These are phyloP conservation scores for Adoxophyes honmai DNA, from an alignment of 1,140 invertebrate genomes.

Conservation along the genomic window DNA sequence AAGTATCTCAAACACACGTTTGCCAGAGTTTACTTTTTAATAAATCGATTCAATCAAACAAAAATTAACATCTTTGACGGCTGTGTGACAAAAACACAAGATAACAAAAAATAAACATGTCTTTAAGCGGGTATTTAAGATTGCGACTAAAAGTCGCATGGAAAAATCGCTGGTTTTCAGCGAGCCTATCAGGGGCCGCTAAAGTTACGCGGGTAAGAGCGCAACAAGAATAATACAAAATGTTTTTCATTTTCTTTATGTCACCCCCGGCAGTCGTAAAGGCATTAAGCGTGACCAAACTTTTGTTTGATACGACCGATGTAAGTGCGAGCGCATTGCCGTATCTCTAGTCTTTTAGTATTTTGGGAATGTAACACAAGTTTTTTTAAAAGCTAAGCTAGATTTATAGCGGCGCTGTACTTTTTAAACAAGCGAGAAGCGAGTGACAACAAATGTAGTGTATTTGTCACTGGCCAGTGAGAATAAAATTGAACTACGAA, in stretches of 20 bases:
- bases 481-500: no score
- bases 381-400: conserved; percentile 8
- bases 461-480: no score
- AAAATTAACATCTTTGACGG: no score
- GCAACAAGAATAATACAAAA: conserved; percentile 79
- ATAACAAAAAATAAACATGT: no score
- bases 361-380: conserved; percentile 21
- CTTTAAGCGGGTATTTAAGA: no score
- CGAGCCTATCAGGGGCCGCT: conserved; percentile 51
- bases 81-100: no score
- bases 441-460: no score
- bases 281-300: conserved; percentile 89
- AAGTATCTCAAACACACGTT: no score
- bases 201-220: conserved; percentile 71
- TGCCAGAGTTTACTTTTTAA: no score
- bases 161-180: conserved; percentile 28
- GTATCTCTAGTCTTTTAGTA: conserved; percentile 26
- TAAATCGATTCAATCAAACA: no score
- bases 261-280: conserved; percentile 89
- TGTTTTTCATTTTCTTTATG: conserved; percentile 93
- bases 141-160: background rate
- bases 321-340: conserved; percentile 59
- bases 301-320: conserved; percentile 78
- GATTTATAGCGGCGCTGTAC: background rate
- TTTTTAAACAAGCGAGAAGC: no score